Evolutionary conservation across 2,113 vertebrate genomes (phyloP).

Genomic region (Tor tambroides): DNA sequence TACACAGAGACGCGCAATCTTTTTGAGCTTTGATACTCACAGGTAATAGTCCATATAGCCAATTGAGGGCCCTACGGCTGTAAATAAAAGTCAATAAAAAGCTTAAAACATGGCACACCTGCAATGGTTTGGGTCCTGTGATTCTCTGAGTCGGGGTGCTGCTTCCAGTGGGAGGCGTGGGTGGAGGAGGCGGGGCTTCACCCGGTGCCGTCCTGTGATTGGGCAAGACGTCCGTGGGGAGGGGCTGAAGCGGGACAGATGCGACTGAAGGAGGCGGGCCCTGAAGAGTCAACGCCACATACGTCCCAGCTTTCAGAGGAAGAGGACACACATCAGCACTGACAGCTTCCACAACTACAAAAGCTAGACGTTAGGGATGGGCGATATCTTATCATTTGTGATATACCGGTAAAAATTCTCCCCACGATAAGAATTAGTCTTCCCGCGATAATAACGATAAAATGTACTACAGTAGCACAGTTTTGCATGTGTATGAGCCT

Average conservation of each 20-base stretch:
- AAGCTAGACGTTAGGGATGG: neutral
- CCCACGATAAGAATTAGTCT: too few species aligned
- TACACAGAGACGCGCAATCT: too few species aligned
- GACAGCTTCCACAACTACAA: neutral
- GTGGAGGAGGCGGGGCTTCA: constrained; percentile 65
- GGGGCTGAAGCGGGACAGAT: constrained; percentile 71
- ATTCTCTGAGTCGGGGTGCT: constrained; percentile 81
- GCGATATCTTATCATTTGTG: too few species aligned
- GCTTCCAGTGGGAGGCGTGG: constrained; percentile 76
- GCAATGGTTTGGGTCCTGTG: constrained; percentile 87
- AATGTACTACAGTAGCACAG: too few species aligned
- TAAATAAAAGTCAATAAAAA: neutral
- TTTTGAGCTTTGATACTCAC: too few species aligned
- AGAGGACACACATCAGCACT: neutral
- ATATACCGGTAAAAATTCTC: too few species aligned
- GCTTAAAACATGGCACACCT: constrained; percentile 70
- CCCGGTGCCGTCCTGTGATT: constrained; percentile 66
- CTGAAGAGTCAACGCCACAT: constrained; percentile 89
- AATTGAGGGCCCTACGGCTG: too few species aligned
- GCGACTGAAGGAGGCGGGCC: constrained; percentile 78
- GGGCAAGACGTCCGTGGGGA: constrained; percentile 65
- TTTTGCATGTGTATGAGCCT: too few species aligned
- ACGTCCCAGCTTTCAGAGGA: constrained; percentile 80
- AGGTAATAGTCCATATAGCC: too few species aligned
- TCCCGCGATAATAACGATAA: too few species aligned